phyloP scores from a whole-genome alignment of 1,140 invertebrate species.

The Drosophila lacteicornis region DNA sequence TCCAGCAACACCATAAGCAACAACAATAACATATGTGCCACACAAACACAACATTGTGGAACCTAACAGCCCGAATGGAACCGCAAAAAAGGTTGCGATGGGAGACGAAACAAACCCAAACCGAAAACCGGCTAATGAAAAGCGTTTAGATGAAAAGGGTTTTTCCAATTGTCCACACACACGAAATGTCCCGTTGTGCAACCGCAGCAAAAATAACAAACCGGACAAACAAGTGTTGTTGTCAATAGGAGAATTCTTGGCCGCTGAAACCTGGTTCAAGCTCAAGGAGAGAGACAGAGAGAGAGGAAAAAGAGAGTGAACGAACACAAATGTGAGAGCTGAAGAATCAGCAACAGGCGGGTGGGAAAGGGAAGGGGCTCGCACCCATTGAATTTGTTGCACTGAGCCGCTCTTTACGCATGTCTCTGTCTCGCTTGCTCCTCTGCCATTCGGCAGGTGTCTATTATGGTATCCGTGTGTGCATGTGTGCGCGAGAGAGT shows the following conservation, averaged over 20 bases:
- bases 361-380: slow-evolving; percentile 18
- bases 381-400: slow-evolving; percentile 59
- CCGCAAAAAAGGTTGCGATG: slow-evolving; percentile 50
- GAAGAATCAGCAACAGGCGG: slow-evolving; percentile 32
- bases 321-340: slow-evolving; percentile 9
- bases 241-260: slow-evolving; percentile 57
- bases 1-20: slow-evolving; percentile 44
- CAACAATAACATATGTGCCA: slow-evolving; percentile 26
- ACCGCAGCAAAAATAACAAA: slow-evolving; percentile 58
- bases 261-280: slow-evolving; percentile 62
- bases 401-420: slow-evolving; percentile 66
- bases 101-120: slow-evolving; percentile 21
- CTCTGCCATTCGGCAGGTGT: slow-evolving; percentile 47
- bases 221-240: slow-evolving; percentile 72
- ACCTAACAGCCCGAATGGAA: slow-evolving; percentile 47
- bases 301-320: slow-evolving; percentile 17
- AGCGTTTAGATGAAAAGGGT: slow-evolving; percentile 61
- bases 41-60: slow-evolving; percentile 47
- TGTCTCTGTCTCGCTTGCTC: slow-evolving; percentile 36
- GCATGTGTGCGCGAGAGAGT: slow-evolving; percentile 23
- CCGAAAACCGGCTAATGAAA: slow-evolving; percentile 52
- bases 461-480: slow-evolving; percentile 11
- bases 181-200: slow-evolving; percentile 79
- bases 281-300: slow-evolving; percentile 46
- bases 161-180: slow-evolving; percentile 53